Evolutionary conservation across 2,113 vertebrate genomes (phyloP).

Genomic region (Manacus vitellinus): DNA sequence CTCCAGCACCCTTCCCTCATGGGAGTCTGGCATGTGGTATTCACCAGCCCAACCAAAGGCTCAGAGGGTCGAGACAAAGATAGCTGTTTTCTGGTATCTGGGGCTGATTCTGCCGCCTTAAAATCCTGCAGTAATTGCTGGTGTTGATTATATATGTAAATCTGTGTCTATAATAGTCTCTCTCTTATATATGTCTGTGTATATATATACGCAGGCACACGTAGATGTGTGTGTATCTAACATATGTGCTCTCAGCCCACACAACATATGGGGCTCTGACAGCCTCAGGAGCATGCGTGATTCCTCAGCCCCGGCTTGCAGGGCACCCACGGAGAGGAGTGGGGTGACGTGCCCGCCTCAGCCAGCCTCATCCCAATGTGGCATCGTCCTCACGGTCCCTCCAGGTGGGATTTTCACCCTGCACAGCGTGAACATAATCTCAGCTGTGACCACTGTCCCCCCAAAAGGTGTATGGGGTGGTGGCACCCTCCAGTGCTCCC

Average conservation of each 20-base stretch:
- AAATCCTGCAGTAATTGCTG: background rate
- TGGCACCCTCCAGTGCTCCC: background rate
- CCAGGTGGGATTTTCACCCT: background rate
- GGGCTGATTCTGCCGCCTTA: background rate
- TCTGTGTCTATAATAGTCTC: constrained; percentile 31
- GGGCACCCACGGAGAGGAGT: background rate
- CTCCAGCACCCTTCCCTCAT: background rate
- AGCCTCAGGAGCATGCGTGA: accelerated
- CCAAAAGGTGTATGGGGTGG: accelerated
- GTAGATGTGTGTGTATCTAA: constrained; percentile 44
- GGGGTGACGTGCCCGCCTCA: accelerated
- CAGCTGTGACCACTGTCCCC: background rate
- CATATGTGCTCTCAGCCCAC: constrained; percentile 64
- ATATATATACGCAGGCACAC: constrained; percentile 8
- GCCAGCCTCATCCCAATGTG: accelerated
- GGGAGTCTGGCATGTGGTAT: background rate
- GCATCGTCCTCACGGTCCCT: background rate
- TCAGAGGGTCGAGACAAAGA: background rate
- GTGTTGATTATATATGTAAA: constrained; percentile 49
- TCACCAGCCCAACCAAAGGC: background rate
- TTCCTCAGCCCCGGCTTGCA: accelerated
- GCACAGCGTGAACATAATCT: accelerated
- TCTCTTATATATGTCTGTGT: constrained; percentile 44
- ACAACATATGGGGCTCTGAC: background rate
- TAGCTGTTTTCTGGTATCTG: background rate